A percentile compares a stretch with the other conserved stretches of the same genome.
These are phyloP conservation scores for Leptothorax acervorum DNA, from an alignment of 2,888 invertebrate genomes.

Conservation along the genomic window DNA sequence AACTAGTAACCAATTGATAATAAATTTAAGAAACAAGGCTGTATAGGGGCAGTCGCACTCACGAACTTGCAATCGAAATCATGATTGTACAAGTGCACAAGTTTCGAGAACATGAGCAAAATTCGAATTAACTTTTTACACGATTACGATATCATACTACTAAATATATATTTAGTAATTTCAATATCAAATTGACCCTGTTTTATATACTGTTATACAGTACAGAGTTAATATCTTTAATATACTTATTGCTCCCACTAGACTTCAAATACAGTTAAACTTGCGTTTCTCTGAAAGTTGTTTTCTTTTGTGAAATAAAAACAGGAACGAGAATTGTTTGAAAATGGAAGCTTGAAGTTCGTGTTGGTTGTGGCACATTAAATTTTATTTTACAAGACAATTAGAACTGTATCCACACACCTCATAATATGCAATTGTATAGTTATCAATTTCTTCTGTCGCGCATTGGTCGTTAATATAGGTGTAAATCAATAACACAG, in stretches of 20 bases:
- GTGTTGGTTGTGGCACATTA: neutral
- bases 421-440: constrained; percentile 3
- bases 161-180: neutral
- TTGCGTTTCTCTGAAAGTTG: neutral
- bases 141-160: neutral
- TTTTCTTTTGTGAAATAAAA: constrained; percentile 1
- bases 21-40: constrained; percentile 47
- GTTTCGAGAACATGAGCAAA: neutral
- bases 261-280: neutral
- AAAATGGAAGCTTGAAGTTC: neutral
- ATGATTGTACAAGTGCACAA: neutral
- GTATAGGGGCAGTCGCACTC: neutral
- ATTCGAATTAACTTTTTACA: constrained; percentile 1
- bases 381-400: constrained; percentile 4
- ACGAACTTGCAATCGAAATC: neutral
- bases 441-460: constrained; percentile 36
- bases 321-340: neutral
- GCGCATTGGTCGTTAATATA: constrained; percentile 13
- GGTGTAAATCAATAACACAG: constrained; percentile 45
- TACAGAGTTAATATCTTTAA: neutral
- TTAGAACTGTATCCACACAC: neutral
- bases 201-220: neutral
- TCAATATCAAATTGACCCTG: neutral
- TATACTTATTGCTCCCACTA: neutral
- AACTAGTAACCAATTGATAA: constrained; percentile 46